Conservation (phyloP, 2,113 vertebrate genomes). For the Clupea harengus region DNA sequence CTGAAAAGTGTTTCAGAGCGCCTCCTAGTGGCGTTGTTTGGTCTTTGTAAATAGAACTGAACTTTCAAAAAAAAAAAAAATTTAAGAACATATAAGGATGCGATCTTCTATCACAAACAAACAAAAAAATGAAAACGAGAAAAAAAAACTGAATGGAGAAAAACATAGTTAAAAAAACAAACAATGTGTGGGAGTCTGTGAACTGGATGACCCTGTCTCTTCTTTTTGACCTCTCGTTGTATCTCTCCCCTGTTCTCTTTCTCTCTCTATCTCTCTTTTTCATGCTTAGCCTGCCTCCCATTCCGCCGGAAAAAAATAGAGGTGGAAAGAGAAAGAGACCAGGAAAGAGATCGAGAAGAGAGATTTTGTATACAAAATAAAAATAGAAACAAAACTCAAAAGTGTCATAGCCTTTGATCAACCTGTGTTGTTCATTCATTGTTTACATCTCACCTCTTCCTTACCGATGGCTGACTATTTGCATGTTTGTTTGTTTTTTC, state of each 20-base stretch:
- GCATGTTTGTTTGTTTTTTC: neutral
- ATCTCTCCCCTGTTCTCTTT: conserved; percentile 14
- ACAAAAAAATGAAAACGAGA: neutral
- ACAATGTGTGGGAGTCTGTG: conserved; percentile 35
- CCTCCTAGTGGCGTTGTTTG: neutral
- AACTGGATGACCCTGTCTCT: conserved; percentile 41
- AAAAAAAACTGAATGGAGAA: conserved; percentile 31
- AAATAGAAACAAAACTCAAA: conserved; percentile 31
- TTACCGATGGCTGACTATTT: neutral
- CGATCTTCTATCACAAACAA: conserved; percentile 17
- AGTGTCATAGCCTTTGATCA: neutral
- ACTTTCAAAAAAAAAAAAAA: neutral
- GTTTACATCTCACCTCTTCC: too few species aligned
- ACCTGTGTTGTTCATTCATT: neutral
- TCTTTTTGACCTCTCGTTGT: conserved; percentile 35
- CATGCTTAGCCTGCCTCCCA: conserved; percentile 17
- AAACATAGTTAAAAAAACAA: conserved; percentile 25
- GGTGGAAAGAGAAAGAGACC: conserved; percentile 41
- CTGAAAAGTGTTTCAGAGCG: neutral
- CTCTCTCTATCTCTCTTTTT: conserved; percentile 11
- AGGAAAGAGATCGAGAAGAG: conserved; percentile 22
- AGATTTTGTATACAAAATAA: conserved; percentile 49
- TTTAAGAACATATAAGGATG: neutral
- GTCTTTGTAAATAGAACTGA: conserved; percentile 45
- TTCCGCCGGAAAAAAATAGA: conserved; percentile 21